Evolutionary conservation across 2,113 vertebrate genomes (phyloP).

Genomic region (Coryphaenoides rupestris): DNA sequence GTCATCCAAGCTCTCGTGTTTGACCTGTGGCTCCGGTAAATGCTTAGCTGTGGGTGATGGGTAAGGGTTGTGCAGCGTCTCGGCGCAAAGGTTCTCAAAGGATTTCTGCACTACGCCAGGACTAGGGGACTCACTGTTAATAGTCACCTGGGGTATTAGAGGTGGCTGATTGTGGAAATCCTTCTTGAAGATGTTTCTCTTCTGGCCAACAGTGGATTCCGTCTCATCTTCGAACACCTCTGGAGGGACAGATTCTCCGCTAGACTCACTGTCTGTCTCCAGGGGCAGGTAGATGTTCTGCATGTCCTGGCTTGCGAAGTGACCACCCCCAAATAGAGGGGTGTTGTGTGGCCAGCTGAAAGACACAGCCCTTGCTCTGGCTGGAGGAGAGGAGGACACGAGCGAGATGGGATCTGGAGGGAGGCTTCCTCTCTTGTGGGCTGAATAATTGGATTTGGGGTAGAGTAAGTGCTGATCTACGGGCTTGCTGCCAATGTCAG

Average conservation of each 20-base stretch:
- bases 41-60: conserved; percentile 70
- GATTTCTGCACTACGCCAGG: conserved; percentile 44
- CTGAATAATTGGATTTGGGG: conserved; percentile 58
- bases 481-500: conserved; percentile 49
- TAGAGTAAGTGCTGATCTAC: conserved; percentile 58
- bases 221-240: conserved; percentile 76
- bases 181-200: conserved; percentile 87
- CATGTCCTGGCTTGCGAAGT: conserved; percentile 77
- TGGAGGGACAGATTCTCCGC: conserved; percentile 68
- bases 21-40: conserved; percentile 74
- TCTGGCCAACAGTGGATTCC: conserved; percentile 79
- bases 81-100: conserved; percentile 80
- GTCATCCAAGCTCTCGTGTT: conserved; percentile 91
- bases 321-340: conserved; percentile 69
- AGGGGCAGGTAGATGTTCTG: conserved; percentile 88
- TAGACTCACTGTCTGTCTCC: conserved; percentile 84
- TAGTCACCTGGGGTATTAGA: conserved; percentile 76
- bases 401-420: conserved; percentile 64
- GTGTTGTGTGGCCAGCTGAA: conserved; percentile 82
- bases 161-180: conserved; percentile 87
- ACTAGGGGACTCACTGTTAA: conserved; percentile 62
- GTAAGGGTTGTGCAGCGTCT: conserved; percentile 85
- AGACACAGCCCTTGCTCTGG: conserved; percentile 76
- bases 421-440: conserved; percentile 61
- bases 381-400: conserved; percentile 54